These are phyloP conservation scores for Stenoptilia bipunctidactyla DNA, from an alignment of 2,888 invertebrate genomes.

Conservation along the genomic window DNA sequence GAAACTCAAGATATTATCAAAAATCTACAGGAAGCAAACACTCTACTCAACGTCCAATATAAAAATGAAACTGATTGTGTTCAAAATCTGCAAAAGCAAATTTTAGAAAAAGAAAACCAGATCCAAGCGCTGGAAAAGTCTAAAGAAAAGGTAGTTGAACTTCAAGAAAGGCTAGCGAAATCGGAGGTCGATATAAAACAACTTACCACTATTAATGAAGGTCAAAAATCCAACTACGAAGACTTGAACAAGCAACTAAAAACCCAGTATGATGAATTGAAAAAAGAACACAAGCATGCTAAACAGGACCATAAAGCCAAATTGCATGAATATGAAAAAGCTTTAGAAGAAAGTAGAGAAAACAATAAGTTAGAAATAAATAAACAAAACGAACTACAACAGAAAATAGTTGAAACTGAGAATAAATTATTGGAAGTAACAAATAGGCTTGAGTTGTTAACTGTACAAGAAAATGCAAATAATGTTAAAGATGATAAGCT, in stretches of 20 bases:
- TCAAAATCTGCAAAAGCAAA: constrained; percentile 36
- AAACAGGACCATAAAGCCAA: constrained; percentile 66
- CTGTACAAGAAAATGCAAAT: constrained; percentile 47
- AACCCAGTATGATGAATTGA: constrained; percentile 49
- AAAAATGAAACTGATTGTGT: constrained; percentile 45
- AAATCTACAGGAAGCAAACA: constrained; percentile 41
- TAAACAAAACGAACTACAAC: constrained; percentile 44
- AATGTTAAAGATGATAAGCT: constrained; percentile 49
- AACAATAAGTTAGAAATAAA: constrained; percentile 43
- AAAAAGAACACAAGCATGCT: constrained; percentile 57
- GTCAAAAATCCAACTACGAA: constrained; percentile 59
- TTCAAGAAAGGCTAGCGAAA: constrained; percentile 46
- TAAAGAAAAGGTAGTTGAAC: constrained; percentile 47
- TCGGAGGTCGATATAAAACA: constrained; percentile 60
- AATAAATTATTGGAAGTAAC: constrained; percentile 42
- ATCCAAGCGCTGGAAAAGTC: constrained; percentile 38
- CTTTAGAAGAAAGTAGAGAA: constrained; percentile 44
- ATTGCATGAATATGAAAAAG: constrained; percentile 66
- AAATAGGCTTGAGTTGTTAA: constrained; percentile 52
- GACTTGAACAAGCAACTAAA: constrained; percentile 57
- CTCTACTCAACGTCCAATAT: constrained; percentile 40
- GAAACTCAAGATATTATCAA: constrained; percentile 40
- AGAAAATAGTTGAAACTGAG: constrained; percentile 44
- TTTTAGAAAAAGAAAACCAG: constrained; percentile 40
- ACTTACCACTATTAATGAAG: constrained; percentile 54